Evolutionary conservation across 2,113 vertebrate species (phyloP).

Genomic region (Neogale vison): DNA sequence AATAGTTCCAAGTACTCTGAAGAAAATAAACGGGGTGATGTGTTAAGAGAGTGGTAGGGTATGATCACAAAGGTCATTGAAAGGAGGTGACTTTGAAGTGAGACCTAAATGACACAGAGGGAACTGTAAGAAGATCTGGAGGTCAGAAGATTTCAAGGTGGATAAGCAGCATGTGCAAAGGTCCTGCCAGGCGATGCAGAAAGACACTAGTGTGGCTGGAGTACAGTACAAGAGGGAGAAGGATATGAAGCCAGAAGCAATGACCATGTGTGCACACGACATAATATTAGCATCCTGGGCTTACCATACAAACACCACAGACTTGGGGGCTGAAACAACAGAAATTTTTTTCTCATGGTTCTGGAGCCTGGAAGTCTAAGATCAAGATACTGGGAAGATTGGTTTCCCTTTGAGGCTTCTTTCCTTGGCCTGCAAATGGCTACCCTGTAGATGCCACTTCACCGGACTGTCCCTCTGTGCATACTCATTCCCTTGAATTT

Average conservation of each 20-base stretch:
- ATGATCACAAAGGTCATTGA: rapidly evolving
- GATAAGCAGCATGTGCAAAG: not conserved
- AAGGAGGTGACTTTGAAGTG: not conserved
- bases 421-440: not conserved
- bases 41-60: not conserved
- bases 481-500: not conserved
- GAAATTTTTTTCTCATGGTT: not conserved
- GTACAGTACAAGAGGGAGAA: not conserved
- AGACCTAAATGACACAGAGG: not conserved
- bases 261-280: not conserved
- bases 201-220: not conserved
- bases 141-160: not conserved
- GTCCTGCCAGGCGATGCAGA: not conserved
- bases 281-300: not conserved
- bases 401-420: not conserved
- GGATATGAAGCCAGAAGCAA: too few relatives aligned
- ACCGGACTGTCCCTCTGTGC: not conserved
- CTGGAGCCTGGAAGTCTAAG: not conserved
- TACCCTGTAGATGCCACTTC: not conserved
- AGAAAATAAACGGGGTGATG: not conserved
- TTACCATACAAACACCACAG: not conserved
- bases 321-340: not conserved
- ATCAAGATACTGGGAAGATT: not conserved
- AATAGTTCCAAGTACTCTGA: rapidly evolving
- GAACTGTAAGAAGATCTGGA: not conserved